These are phyloP conservation scores for Tenualosa thibaudeaui DNA, from an alignment of 2,797 vertebrate genomes.

Conservation along the genomic window DNA sequence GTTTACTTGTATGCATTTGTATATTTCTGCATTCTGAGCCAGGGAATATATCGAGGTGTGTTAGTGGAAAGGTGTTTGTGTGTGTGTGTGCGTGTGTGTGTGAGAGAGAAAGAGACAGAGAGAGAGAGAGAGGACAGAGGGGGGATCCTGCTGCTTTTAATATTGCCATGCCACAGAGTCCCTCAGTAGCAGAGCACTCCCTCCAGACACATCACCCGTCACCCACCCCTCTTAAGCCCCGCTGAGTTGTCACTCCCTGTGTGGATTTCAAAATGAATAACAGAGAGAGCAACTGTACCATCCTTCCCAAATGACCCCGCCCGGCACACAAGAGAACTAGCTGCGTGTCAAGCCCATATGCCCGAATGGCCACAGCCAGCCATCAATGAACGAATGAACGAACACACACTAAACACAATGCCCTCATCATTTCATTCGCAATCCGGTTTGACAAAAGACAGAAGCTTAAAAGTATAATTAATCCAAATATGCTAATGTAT, in stretches of 20 bases:
- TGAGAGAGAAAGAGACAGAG: neutral
- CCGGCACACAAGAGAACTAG: too few species aligned
- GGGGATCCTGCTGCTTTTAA: neutral
- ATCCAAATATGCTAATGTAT: neutral
- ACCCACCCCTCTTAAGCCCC: neutral
- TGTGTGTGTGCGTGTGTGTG: neutral
- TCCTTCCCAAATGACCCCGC: neutral
- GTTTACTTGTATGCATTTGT: neutral
- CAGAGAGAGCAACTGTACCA: neutral
- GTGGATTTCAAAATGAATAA: neutral
- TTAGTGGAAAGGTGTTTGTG: neutral
- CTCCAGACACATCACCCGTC: neutral
- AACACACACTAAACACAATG: neutral
- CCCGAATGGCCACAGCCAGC: neutral
- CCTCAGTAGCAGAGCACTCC: neutral
- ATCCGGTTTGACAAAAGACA: neutral
- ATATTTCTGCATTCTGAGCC: neutral
- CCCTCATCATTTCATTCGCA: neutral
- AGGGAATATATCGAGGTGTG: neutral
- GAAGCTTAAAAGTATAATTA: neutral
- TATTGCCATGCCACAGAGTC: neutral
- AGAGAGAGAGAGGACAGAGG: neutral
- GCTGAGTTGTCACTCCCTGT: neutral
- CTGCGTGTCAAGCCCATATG: neutral
- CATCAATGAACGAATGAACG: neutral